phyloP scores from a whole-genome alignment of 2,888 invertebrate species.

The Oscheius sp. region DNA sequence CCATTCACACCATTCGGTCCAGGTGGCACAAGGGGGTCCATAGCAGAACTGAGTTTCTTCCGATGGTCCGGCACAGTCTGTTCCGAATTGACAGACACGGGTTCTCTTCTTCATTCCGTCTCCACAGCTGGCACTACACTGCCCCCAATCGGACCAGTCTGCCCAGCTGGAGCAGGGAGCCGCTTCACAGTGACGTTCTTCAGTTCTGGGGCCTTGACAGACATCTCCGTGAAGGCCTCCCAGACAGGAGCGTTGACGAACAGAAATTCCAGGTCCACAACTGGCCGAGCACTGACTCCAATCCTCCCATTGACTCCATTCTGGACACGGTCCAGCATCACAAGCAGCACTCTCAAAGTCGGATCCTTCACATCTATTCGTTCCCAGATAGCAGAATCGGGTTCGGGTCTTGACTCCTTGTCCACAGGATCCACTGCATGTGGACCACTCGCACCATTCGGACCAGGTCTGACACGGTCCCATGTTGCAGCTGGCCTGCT shows the following conservation, averaged over 20 bases:
- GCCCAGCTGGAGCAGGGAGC: slow-evolving; percentile 66
- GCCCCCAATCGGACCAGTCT: slow-evolving; percentile 64
- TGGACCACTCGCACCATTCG: slow-evolving; percentile 69
- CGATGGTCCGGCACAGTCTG: slow-evolving; percentile 64
- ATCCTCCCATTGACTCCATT: slow-evolving; percentile 64
- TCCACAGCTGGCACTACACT: slow-evolving; percentile 64
- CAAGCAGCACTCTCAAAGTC: slow-evolving; percentile 63
- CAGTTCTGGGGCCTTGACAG: slow-evolving; percentile 58
- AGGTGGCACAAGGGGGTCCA: slow-evolving; percentile 65
- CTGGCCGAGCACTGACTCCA: slow-evolving; percentile 64
- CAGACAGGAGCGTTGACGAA: slow-evolving; percentile 59
- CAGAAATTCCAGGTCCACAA: slow-evolving; percentile 61
- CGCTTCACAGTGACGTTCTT: slow-evolving; percentile 52
- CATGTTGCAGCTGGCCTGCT: slow-evolving; percentile 59
- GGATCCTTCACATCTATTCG: slow-evolving; percentile 64
- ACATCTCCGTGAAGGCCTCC: slow-evolving; percentile 59
- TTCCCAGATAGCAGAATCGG: slow-evolving; percentile 66
- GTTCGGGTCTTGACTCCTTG: slow-evolving; percentile 60
- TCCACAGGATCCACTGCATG: slow-evolving; percentile 60
- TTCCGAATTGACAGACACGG: slow-evolving; percentile 66
- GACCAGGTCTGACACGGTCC: slow-evolving; percentile 67
- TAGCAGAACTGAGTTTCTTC: slow-evolving; percentile 67
- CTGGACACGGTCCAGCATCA: slow-evolving; percentile 64
- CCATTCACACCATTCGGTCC: slow-evolving; percentile 68
- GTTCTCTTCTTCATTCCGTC: slow-evolving; percentile 60